These are phyloP conservation scores for Amiota minor DNA, from an alignment of 2,888 invertebrate species.

Conservation along the genomic window DNA sequence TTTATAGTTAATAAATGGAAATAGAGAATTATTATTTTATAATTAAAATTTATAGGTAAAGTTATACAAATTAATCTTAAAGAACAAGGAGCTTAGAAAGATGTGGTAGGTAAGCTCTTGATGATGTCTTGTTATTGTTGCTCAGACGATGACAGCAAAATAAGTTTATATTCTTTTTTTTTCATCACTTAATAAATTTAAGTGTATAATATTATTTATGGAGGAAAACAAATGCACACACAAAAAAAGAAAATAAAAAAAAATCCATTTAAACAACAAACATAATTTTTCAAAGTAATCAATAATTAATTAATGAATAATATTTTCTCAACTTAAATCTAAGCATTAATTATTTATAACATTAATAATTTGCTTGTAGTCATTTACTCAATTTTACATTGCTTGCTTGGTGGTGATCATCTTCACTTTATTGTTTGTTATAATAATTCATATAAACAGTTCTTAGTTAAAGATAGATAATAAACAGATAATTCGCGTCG, in stretches of 20 bases:
- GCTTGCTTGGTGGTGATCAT: slow-evolving; percentile 30
- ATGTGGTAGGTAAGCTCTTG: slow-evolving; percentile 43
- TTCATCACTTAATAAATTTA: no score
- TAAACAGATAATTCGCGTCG: slow-evolving; percentile 33
- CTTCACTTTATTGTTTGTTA: no score
- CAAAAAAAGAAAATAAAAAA: slow-evolving; percentile 25
- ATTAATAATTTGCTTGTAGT: neutral
- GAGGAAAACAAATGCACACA: neutral
- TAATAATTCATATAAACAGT: slow-evolving; percentile 2
- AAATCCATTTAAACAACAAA: slow-evolving; percentile 42
- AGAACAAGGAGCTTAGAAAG: no score
- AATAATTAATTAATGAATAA: slow-evolving; percentile 9
- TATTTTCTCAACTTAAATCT: slow-evolving; percentile 48
- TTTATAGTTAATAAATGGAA: no score
- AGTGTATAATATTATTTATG: slow-evolving; percentile 32
- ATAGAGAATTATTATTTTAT: no score
- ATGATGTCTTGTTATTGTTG: neutral
- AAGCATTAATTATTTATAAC: slow-evolving; percentile 45
- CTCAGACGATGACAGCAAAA: slow-evolving; percentile 27
- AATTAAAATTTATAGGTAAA: no score
- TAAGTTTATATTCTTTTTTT: no score
- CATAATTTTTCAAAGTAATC: neutral
- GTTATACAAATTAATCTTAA: no score
- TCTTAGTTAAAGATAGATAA: slow-evolving; percentile 33
- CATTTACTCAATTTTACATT: slow-evolving; percentile 45